Conservation (phyloP, 2,888 invertebrate species). For the Sisyra terminalis region DNA sequence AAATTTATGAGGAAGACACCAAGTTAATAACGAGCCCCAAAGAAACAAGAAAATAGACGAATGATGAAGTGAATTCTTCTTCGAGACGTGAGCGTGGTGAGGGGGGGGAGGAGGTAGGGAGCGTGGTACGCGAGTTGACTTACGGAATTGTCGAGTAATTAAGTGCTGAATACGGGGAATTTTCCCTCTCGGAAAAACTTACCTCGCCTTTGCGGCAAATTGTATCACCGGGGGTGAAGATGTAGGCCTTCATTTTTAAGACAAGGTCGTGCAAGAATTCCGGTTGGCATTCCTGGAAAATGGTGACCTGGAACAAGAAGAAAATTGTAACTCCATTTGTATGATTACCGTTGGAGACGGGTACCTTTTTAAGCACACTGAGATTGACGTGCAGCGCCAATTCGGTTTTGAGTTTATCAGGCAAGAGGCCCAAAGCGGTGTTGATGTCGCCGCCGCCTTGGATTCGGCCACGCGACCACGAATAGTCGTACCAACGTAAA, state of each 20-base stretch:
- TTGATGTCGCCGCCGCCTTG: conserved; percentile 95
- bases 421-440: conserved; percentile 79
- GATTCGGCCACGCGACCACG: conserved; percentile 90
- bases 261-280: conserved; percentile 94
- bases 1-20: no score
- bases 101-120: background rate
- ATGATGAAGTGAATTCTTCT: background rate
- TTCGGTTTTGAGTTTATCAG: conserved; percentile 94
- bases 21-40: no score
- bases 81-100: background rate
- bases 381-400: conserved; percentile 90
- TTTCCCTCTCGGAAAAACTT: background rate
- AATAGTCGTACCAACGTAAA: conserved; percentile 94
- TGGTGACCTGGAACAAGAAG: conserved; percentile 58
- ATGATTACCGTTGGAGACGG: conserved; percentile 15
- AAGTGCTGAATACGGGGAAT: background rate
- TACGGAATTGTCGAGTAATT: no score
- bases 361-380: conserved; percentile 84
- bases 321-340: conserved; percentile 3
- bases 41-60: background rate
- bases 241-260: conserved; percentile 95
- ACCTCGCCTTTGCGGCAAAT: conserved; percentile 76
- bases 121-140: no score
- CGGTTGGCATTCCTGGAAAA: conserved; percentile 93
- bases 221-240: conserved; percentile 94